Base-by-base conservation (phyloP, 1,140 invertebrate species). In the Anastrepha ludens region DNA sequence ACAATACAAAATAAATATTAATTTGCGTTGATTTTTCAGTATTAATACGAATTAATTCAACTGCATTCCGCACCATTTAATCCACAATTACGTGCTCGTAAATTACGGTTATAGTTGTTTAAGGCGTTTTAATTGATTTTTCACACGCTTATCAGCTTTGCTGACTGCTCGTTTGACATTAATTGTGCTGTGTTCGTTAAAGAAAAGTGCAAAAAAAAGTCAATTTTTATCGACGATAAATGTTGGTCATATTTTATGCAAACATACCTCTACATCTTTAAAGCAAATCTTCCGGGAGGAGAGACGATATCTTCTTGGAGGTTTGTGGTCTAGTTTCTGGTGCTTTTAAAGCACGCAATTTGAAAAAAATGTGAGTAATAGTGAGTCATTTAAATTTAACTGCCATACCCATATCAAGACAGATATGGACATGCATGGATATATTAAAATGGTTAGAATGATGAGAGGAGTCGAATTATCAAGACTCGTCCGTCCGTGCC, bases 101-200 rank as follows among this genome's bases (percentile, higher is more conserved):
- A 74, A 74, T 74, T 74, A 74, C 67, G 44, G 67, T 74, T 74
- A 74, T 74, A 74, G 67, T 74, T 44, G 39, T 74, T 74, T 41
- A 74, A 74, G 67, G 67, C 67, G 67, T 74, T 74, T 74, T 74
- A 74, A 74, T 74, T 74, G 67, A 74, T 44, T 74, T 74, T 74
- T 74, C 41, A 74, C 67, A 74, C 67, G 67, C 67, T 74, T 74
- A 74, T 74, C 67, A n/a, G 67, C 41, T 17, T 15, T 41, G 44
- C 67, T 74, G 67, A 44, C 39, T 74, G 15, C 67, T 74, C 67
- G 44, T 74, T 47, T 39, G 67, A 7, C 67, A 41, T 74, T 74
- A 44, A 74, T 44, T 74, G 17, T 47, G 17, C 44, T 41, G 41
- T 44, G 11, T 15, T 44, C 41, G 15, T 74, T 47, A 44, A 15